Percentiles rank a stretch among this genome's conserved stretches.
These are phyloP conservation scores for Ara ararauna DNA, from an alignment of 2,797 vertebrate species.

Conservation along the genomic window DNA sequence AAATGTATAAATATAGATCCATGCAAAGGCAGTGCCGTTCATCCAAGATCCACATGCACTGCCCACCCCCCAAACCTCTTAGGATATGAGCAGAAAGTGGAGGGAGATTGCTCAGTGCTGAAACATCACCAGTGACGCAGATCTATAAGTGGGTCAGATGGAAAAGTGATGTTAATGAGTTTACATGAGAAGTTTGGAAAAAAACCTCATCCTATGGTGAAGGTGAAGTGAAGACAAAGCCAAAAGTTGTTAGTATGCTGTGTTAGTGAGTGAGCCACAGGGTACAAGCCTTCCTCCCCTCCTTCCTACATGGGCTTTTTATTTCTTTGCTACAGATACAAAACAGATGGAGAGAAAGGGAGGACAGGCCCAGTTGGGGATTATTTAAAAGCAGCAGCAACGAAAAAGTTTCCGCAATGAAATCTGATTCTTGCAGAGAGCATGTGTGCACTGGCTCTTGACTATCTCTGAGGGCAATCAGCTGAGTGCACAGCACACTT, in stretches of 20 bases:
- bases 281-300: neutral
- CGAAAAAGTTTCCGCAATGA: constrained; percentile 25
- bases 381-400: constrained; percentile 29
- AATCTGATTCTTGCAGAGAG: neutral
- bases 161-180: constrained; percentile 62
- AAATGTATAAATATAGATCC: constrained; percentile 28
- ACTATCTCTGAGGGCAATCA: neutral
- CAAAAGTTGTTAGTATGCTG: neutral
- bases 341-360: constrained; percentile 12
- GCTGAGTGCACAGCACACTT: fast-evolving
- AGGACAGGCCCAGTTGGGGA: neutral
- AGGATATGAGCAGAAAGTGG: neutral
- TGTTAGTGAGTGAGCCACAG: neutral
- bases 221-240: constrained; percentile 36
- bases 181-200: constrained; percentile 17
- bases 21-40: neutral
- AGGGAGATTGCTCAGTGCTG: constrained; percentile 63
- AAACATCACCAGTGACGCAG: constrained; percentile 59
- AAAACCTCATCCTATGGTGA: neutral
- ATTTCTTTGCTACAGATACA: neutral
- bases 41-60: neutral
- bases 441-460: neutral
- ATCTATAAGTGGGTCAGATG: constrained; percentile 67
- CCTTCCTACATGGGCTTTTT: fast-evolving
- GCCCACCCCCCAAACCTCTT: neutral